Evolutionary conservation across 2,888 invertebrate genomes (phyloP), one percentile per base, ranked within the genome.

Genomic region (Caenorhabditis wallacei): DNA sequence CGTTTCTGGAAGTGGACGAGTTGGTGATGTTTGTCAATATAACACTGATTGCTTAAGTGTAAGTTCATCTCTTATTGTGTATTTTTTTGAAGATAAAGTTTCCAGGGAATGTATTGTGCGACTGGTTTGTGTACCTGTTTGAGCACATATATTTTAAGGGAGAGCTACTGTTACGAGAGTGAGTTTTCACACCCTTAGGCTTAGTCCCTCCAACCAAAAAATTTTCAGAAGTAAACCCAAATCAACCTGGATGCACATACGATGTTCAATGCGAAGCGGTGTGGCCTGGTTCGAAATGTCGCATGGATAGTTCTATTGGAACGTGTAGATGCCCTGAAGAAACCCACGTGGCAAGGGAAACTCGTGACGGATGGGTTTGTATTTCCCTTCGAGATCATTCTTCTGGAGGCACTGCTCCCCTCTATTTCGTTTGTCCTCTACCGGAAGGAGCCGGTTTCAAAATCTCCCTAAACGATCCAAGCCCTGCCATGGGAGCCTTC

Each of bases 361-460:
- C 88, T 1, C 74, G 88, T 11, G 89, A 89, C 43, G 89, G 89
- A 20, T 87, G 86, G 88, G 88, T 89, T 3, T 89, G 89, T 63
- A 76, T 89, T n/a, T 87, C 88, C 5, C 72, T 88, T 16, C 53
- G 71, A 46, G 88, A 88, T 40, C 84, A 82, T 16, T 86, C 85
- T 13, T 84, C 85, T 18, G 88, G 86, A 8, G 87, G 87, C 11
- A 79, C 87, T 10, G 85, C 87, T 35, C 84, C 86, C 16, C 75
- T 88, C 13, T 85, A 87, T 59, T 88, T 88, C 46, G 85, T 87
- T n/a, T 88, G 88, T 54, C 86, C 88, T 10, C 68, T 88, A 8
- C 89, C 89, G 0, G 88, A 88, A 78, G 87, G 87, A 24, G 88
- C 89, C 37, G 89, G 88, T 0, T 88, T 88, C 81, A 88, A 88